Conservation (phyloP, 2,888 invertebrate genomes). For the Endomychus coccineus region DNA sequence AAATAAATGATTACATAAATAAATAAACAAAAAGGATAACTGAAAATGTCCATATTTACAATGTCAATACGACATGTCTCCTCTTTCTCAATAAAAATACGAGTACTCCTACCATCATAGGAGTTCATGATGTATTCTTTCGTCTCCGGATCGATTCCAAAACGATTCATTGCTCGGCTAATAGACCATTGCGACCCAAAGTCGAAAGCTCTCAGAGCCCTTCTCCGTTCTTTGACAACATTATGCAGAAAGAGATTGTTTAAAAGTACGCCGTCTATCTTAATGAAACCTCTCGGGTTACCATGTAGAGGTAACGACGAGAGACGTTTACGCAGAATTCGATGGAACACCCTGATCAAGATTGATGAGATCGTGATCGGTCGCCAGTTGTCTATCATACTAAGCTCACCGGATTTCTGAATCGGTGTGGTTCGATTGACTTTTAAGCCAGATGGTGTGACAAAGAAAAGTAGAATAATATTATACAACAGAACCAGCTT, state of each 20-base stretch:
- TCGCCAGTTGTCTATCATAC: slow-evolving; percentile 9
- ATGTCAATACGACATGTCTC: too few relatives aligned
- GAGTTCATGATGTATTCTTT: slow-evolving; percentile 2
- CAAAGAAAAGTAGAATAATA: too few relatives aligned
- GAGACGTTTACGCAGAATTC: slow-evolving; percentile 6
- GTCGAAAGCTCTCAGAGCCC: slow-evolving; percentile 15
- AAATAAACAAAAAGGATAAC: too few relatives aligned
- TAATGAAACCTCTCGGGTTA: slow-evolving; percentile 11
- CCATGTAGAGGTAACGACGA: neutral
- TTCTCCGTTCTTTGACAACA: slow-evolving; percentile 4
- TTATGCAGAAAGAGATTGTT: slow-evolving; percentile 14
- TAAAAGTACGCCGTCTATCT: slow-evolving; percentile 13
- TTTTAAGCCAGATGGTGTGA: too few relatives aligned
- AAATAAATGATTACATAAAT: too few relatives aligned
- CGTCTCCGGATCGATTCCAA: slow-evolving; percentile 6
- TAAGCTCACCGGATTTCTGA: slow-evolving; percentile 1
- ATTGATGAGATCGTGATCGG: slow-evolving; percentile 14
- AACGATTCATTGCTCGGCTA: slow-evolving; percentile 4
- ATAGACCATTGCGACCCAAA: slow-evolving; percentile 14
- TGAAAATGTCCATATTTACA: too few relatives aligned
- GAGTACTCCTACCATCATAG: slow-evolving; percentile 4
- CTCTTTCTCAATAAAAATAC: slow-evolving; percentile 2
- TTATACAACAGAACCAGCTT: too few relatives aligned
- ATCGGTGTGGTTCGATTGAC: slow-evolving; percentile 10
- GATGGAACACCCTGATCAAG: slow-evolving; percentile 5